Conservation (phyloP, 2,113 vertebrate genomes). For the Ploceus nigricollis region DNA sequence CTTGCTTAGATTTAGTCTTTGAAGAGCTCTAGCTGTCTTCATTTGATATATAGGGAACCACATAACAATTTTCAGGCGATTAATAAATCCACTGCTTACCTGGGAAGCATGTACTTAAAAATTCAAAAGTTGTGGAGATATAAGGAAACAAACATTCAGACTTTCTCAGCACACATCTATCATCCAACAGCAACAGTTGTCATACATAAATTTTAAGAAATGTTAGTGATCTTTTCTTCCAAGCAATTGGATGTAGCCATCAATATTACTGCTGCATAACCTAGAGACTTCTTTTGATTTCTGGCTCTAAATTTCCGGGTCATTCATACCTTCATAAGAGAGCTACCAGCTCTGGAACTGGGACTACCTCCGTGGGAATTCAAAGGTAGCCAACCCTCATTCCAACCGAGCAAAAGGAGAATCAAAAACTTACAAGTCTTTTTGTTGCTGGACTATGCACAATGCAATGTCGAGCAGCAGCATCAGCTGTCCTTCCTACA, state of each 20-base stretch:
- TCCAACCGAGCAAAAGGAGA: background rate
- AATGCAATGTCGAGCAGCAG: slow-evolving; percentile 79
- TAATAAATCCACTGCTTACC: background rate
- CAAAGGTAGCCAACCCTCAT: background rate
- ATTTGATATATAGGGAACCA: background rate
- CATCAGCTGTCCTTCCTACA: slow-evolving; percentile 83
- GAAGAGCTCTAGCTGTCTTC: background rate
- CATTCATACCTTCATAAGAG: background rate
- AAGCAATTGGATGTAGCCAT: background rate
- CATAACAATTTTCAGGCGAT: background rate
- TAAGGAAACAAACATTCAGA: background rate
- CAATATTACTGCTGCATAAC: background rate
- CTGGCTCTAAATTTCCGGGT: background rate
- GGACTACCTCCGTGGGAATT: background rate
- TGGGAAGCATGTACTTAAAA: background rate
- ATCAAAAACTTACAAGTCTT: slow-evolving; percentile 67
- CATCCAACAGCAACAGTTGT: background rate
- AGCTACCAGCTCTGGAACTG: background rate
- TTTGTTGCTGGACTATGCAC: slow-evolving; percentile 62
- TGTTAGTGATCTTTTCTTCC: background rate
- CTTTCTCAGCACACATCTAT: background rate
- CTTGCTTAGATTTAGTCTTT: background rate
- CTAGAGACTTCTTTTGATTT: background rate
- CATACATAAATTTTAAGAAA: background rate
- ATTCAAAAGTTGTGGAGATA: background rate